These are phyloP conservation scores for Asobara japonica DNA, from an alignment of 1,140 invertebrate species.

Conservation along the genomic window DNA sequence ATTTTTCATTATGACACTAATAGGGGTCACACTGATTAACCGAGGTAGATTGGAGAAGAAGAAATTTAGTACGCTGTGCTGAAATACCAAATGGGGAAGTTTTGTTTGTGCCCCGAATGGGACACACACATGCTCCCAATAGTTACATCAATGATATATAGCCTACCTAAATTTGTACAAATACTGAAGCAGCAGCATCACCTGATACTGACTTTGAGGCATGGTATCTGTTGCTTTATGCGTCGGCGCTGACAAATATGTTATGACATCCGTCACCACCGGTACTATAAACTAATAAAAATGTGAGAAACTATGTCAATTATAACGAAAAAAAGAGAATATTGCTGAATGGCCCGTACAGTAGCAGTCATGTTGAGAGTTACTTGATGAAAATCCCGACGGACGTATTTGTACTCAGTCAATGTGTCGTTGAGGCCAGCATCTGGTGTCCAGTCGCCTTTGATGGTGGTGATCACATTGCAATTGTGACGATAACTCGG, in stretches of 20 bases:
- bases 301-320: background rate
- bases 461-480: conserved; percentile 61
- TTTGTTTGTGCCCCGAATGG: too few species aligned
- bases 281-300: background rate
- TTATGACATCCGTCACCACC: background rate
- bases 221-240: background rate
- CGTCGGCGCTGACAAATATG: background rate
- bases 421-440: conserved; percentile 52
- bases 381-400: conserved; percentile 66
- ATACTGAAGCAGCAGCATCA: background rate
- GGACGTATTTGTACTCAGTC: conserved; percentile 60
- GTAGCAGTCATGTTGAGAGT: conserved; percentile 64
- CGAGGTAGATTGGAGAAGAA: too few species aligned
- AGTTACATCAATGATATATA: conserved; percentile 59
- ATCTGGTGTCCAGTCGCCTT: conserved; percentile 60
- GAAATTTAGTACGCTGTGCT: too few species aligned
- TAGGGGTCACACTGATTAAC: too few species aligned
- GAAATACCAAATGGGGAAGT: too few species aligned
- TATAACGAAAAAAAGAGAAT: background rate
- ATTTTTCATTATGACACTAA: too few species aligned
- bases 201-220: background rate
- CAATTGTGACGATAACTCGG: conserved; percentile 67
- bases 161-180: background rate
- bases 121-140: too few species aligned
- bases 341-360: conserved; percentile 45